Conservation (phyloP, 2,797 vertebrate genomes). For the Pampus argenteus region DNA sequence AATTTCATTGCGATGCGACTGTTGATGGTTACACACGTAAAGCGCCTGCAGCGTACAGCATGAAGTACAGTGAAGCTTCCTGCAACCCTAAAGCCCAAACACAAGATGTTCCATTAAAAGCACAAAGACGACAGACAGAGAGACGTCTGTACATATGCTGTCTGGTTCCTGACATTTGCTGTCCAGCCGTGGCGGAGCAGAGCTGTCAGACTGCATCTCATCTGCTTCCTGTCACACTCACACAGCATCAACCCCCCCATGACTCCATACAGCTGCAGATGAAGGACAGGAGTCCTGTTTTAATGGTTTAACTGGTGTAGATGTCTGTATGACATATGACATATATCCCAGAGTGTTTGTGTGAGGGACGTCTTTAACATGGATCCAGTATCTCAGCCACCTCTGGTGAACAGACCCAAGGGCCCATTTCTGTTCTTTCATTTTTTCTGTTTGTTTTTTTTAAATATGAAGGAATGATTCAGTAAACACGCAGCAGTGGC, state of each 20-base stretch:
- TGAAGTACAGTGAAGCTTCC: neutral
- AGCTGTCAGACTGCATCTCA: slow-evolving; percentile 76
- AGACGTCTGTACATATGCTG: slow-evolving; percentile 50
- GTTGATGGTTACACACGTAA: slow-evolving; percentile 12
- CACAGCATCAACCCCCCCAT: slow-evolving; percentile 48
- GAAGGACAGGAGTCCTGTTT: slow-evolving; percentile 30
- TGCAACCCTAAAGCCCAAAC: neutral
- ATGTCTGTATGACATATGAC: no score
- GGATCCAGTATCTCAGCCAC: no score
- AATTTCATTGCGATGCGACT: slow-evolving; percentile 23
- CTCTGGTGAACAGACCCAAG: no score
- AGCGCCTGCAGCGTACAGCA: neutral
- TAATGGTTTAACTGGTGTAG: no score
- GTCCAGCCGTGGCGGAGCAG: slow-evolving; percentile 50
- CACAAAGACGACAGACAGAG: slow-evolving; percentile 19
- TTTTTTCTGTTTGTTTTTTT: no score
- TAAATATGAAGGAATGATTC: no score
- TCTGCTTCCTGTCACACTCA: slow-evolving; percentile 62
- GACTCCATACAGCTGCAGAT: slow-evolving; percentile 39
- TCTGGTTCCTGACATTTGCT: slow-evolving; percentile 77
- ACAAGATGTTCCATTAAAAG: slow-evolving; percentile 13
- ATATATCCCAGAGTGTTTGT: no score
- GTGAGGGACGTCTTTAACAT: no score
- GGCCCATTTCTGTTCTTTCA: no score
- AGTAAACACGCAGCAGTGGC: neutral